phyloP scores from a whole-genome alignment of 2,888 invertebrate species.

The Zaprionus bogoriensis region DNA sequence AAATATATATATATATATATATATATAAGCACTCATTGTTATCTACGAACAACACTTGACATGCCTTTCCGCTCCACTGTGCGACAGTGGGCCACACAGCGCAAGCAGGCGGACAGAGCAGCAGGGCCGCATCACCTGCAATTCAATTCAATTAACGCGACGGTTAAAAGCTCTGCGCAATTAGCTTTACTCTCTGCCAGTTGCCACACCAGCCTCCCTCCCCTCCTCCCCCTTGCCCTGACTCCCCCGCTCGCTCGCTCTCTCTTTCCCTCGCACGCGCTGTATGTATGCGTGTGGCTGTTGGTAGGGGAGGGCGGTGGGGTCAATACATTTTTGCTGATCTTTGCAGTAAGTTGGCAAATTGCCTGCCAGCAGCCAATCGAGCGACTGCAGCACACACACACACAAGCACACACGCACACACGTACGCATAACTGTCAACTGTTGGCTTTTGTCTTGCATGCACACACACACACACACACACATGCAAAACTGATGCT shows the following conservation, averaged over 20 bases:
- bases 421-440: slow-evolving; percentile 47
- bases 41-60: too few species aligned
- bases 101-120: slow-evolving; percentile 23
- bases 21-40: too few species aligned
- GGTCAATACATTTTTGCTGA: slow-evolving; percentile 63
- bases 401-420: slow-evolving; percentile 14
- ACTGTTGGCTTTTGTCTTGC: slow-evolving; percentile 63
- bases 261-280: neutral
- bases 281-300: neutral
- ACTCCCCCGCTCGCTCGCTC: neutral
- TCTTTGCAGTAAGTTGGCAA: slow-evolving; percentile 78
- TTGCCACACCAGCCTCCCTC: too few species aligned
- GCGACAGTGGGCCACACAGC: neutral
- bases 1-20: too few species aligned
- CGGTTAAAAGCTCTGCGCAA: slow-evolving; percentile 61
- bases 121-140: slow-evolving; percentile 43
- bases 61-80: neutral
- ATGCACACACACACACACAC: slow-evolving; percentile 35
- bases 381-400: slow-evolving; percentile 39
- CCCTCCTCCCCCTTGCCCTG: neutral
- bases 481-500: slow-evolving; percentile 30
- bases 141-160: slow-evolving; percentile 73
- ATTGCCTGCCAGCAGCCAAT: slow-evolving; percentile 68
- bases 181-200: slow-evolving; percentile 40
- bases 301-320: neutral